These are phyloP conservation scores for Tenthredo distinguenda DNA, from an alignment of 2,888 invertebrate genomes.

Conservation along the genomic window DNA sequence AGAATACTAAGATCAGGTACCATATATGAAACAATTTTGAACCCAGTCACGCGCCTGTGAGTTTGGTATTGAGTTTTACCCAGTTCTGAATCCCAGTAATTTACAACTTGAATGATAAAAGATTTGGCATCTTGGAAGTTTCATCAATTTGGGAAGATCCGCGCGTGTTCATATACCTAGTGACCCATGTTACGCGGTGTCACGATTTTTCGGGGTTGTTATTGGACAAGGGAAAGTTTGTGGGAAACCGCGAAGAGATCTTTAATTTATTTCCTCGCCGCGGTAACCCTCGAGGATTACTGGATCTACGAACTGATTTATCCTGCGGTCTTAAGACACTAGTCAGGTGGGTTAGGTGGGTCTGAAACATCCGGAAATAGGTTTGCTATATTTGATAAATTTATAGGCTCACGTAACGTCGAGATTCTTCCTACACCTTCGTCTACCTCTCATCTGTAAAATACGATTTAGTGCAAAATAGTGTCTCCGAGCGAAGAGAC, in stretches of 20 bases:
- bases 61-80: constrained; percentile 33
- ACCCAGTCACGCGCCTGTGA: constrained; percentile 18
- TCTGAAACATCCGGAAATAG: constrained; percentile 13
- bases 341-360: background rate
- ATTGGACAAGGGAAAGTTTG: constrained; percentile 26
- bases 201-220: constrained; percentile 7
- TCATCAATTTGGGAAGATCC: background rate
- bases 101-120: constrained; percentile 25
- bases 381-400: background rate
- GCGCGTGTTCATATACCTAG: background rate
- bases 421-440: background rate
- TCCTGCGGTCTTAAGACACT: constrained; percentile 23
- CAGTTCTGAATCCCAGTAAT: constrained; percentile 6
- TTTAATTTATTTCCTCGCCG: constrained; percentile 38
- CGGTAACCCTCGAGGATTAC: constrained; percentile 31
- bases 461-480: background rate
- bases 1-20: background rate
- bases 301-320: constrained; percentile 41
- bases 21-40: constrained; percentile 12
- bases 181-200: constrained; percentile 32
- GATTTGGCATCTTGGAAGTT: constrained; percentile 8
- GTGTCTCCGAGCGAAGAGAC: background rate
- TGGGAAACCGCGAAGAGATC: constrained; percentile 7
- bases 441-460: background rate
- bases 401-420: background rate